These are phyloP conservation scores for Ceratina australensis DNA, from an alignment of 1,140 invertebrate species.

Conservation along the genomic window DNA sequence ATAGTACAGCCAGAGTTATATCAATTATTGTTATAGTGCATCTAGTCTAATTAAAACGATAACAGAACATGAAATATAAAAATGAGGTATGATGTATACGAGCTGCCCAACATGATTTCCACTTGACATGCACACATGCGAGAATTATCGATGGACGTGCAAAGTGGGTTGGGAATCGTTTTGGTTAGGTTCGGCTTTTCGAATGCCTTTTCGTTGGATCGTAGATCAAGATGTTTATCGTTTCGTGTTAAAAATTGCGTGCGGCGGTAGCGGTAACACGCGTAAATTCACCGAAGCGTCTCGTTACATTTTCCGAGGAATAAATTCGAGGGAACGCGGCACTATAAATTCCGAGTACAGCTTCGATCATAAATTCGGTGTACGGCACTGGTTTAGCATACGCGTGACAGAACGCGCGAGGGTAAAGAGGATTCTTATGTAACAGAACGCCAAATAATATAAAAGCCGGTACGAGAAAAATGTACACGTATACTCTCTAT, in stretches of 20 bases:
- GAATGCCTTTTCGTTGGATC: constrained; percentile 3
- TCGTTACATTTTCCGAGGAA: constrained; percentile 53
- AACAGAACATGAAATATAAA: too few relatives aligned
- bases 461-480: constrained; percentile 21
- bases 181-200: background rate
- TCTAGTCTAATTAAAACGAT: too few relatives aligned
- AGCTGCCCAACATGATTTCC: too few relatives aligned
- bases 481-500: background rate
- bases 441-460: constrained; percentile 42
- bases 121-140: too few relatives aligned
- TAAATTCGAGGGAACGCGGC: constrained; percentile 48
- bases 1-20: too few relatives aligned
- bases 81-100: too few relatives aligned
- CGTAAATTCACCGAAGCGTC: constrained; percentile 39
- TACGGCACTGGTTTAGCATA: constrained; percentile 44
- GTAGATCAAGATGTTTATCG: constrained; percentile 43
- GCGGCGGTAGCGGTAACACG: constrained; percentile 10
- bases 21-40: too few relatives aligned
- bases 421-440: constrained; percentile 39
- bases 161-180: background rate
- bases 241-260: constrained; percentile 36
- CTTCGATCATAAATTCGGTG: constrained; percentile 45
- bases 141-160: too few relatives aligned
- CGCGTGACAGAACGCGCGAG: constrained; percentile 41
- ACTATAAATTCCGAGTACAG: constrained; percentile 49